Conservation (phyloP, 2,888 invertebrate genomes). For the Epicampocera succincta region DNA sequence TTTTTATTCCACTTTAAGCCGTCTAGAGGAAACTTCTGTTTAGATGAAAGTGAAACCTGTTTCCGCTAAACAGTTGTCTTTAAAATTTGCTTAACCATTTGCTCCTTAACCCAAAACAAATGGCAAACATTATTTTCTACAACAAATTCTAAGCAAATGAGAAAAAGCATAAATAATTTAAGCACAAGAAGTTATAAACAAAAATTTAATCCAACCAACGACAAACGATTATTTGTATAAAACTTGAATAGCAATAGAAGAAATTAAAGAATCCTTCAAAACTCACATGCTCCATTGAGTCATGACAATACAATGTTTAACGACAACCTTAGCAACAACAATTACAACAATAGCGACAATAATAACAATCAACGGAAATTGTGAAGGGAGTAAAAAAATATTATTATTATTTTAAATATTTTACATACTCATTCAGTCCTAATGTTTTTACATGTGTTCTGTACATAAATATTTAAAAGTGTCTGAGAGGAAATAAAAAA, state of each 20-base stretch:
- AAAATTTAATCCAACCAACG: slow-evolving; percentile 2
- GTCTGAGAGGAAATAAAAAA: slow-evolving; percentile 21
- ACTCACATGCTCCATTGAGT: slow-evolving; percentile 60
- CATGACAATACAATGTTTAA: slow-evolving; percentile 65
- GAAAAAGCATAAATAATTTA: slow-evolving; percentile 47
- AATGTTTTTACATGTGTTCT: slow-evolving; percentile 45
- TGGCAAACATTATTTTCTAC: neutral
- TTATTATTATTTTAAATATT: slow-evolving; percentile 60
- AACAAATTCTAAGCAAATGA: slow-evolving; percentile 51
- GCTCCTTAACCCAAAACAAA: neutral
- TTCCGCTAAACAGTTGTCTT: neutral
- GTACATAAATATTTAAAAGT: slow-evolving; percentile 20
- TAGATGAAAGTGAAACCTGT: slow-evolving; percentile 24
- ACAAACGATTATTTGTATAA: slow-evolving; percentile 44
- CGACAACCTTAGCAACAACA: slow-evolving; percentile 25
- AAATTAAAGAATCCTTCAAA: slow-evolving; percentile 58
- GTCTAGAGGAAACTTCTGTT: neutral
- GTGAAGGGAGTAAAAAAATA: slow-evolving; percentile 55
- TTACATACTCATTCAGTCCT: slow-evolving; percentile 30
- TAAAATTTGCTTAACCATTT: neutral
- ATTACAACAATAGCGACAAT: slow-evolving; percentile 38
- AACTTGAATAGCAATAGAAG: slow-evolving; percentile 57
- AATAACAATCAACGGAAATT: slow-evolving; percentile 67
- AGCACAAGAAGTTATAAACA: neutral
- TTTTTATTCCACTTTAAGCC: neutral